Evolutionary conservation across 2,797 vertebrate species (phyloP), one percentile per base, ranked within the genome.

Genomic region (Rhynchonycteris naso): DNA sequence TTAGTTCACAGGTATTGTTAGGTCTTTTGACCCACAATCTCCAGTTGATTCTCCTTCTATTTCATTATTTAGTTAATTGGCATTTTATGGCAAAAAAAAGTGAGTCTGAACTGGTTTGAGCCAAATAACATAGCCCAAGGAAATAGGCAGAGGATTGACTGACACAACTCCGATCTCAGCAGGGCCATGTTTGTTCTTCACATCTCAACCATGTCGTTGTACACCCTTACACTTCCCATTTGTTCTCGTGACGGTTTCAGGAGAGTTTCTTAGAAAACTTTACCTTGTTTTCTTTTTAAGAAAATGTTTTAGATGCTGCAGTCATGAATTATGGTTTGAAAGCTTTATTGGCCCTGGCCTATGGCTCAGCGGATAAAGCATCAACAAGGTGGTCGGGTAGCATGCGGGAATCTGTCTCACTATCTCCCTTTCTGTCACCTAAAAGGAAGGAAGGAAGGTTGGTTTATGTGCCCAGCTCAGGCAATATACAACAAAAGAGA

Each of bases 401-500:
- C 43, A 43, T 43, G 43, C 43, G 8, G 8, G 43, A 43, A 7
- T 43, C 43, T 43, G 4, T 43, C 43, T 43, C 43, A 43, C 43
- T 43, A 43, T 43, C 43, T 43, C 43, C 43, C 43, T 43, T 43
- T 43, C 43, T 43, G 5, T 43, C 43, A 43, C 43, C 43, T 43
- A 43, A 43, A 43, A 43, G 8, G 43, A 43, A 43, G 8, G 43
- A 43, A 43, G 8, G 43, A 43, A 43, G 8, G 8, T 6, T 6
- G 43, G 43, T 43, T 43, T 43, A 43, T 43, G 43, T 88, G 6
- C 54, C 63, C 22, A 61, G 7, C 22, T 83, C 38, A 85, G 33
- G 30, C 22, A 90, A 96, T 82, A 82, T 59, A n/a, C 38, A 78
- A 59, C 19, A 61, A 43, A 78, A 88, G 30, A 83, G 38, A 79